Base-by-base conservation (phyloP, 2,888 invertebrate genomes). In the Camponotus fellah region DNA sequence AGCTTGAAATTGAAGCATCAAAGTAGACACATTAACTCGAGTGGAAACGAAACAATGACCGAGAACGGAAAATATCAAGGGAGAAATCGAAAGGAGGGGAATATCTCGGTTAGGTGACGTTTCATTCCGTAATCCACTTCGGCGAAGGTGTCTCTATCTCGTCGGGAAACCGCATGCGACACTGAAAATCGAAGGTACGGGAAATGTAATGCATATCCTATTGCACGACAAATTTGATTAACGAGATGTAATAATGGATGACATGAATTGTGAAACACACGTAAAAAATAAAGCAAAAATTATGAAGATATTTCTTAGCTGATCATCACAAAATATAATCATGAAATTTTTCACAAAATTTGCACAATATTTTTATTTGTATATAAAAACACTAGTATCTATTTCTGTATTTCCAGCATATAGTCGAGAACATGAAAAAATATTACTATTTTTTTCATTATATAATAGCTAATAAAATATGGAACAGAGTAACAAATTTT, bases 61-160 rank as follows among this genome's bases (percentile, higher is more conserved):
- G 37, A 26, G 14, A 26, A 4, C 56, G 40, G 68, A 68, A 77
- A 77, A 68, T 68, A 68, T 77, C 32, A 68, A 68, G 40, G 32
- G 32, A 14, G 40, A 77, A 77, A 77, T 77, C 56, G 68, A 53
- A 26, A 77, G 68, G 56, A 26, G 56, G 77, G 43, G 9, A 76
- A 66, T 43, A 68, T 56, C 56, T 32, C 32, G 66, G 66, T 14
- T 2, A 26, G 66, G 32, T 68, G 56, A 68, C 56, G 40, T 77
- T 76, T 56, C 77, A 66, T 32, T 58, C 6, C 14, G 68, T 77
- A 77, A 68, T 77, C 68, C 77, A 77, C 32, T 77, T 68, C 32
- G 26, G 26, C 9, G 26, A 40, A 49, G 17, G 40, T 66, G 17
- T 76, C 76, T 76, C 40, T 66, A 76, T 53, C 40, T 56, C 66